A percentile compares a stretch with the other conserved stretches of the same genome.
These are phyloP conservation scores for Mormyrops attenuatus DNA, from an alignment of 2,797 vertebrate genomes.

Conservation along the genomic window DNA sequence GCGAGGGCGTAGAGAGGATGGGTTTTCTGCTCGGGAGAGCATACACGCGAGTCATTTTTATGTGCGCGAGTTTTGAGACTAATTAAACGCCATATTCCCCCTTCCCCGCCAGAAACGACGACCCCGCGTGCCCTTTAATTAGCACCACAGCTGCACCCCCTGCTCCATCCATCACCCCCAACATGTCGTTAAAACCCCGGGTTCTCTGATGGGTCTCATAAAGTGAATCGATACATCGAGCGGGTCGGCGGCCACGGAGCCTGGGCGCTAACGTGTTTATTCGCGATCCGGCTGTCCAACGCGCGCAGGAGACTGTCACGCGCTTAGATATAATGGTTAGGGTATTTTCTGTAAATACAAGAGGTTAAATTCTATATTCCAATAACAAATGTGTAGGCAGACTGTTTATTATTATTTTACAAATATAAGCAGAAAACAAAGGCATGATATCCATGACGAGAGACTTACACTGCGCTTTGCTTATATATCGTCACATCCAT, in stretches of 20 bases:
- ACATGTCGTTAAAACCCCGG: constrained; percentile 27
- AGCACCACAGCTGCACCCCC: background rate
- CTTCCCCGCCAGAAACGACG: background rate
- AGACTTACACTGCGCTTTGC: background rate
- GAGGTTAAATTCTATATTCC: background rate
- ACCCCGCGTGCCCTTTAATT: constrained; percentile 15
- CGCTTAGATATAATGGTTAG: background rate
- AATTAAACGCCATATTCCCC: background rate
- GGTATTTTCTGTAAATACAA: background rate
- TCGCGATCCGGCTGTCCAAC: background rate
- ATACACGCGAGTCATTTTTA: background rate
- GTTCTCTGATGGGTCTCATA: constrained; percentile 90
- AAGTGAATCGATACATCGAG: constrained; percentile 95
- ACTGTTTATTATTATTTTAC: background rate
- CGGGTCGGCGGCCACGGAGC: constrained; percentile 62
- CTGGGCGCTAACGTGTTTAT: background rate
- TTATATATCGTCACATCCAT: background rate
- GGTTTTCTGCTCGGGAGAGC: background rate
- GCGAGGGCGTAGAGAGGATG: background rate
- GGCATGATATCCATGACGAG: background rate
- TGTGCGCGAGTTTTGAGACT: background rate
- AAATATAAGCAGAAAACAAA: background rate
- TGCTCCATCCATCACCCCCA: constrained; percentile 15
- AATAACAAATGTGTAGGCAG: background rate
- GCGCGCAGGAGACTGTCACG: background rate